Conservation (phyloP, 2,113 vertebrate species). For the Dasypus novemcinctus region DNA sequence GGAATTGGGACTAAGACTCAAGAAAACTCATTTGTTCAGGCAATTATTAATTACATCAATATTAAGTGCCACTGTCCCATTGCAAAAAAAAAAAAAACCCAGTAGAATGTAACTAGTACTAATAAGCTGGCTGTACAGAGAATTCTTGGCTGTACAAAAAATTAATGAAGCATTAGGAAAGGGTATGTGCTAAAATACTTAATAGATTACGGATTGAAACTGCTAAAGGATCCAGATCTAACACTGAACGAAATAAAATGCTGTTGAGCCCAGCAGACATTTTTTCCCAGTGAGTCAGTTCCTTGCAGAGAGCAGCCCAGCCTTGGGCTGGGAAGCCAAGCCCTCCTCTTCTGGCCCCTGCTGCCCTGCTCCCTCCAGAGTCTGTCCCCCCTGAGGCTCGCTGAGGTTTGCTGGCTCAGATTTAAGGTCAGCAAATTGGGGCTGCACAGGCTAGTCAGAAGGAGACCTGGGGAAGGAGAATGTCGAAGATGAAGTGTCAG, state of each 20-base stretch:
- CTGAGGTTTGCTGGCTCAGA: background rate
- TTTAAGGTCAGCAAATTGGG: background rate
- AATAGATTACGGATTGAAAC: slow-evolving; percentile 43
- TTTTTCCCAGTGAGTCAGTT: background rate
- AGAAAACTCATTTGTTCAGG: slow-evolving; percentile 74
- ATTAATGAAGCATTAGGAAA: slow-evolving; percentile 60
- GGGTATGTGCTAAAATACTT: slow-evolving; percentile 27
- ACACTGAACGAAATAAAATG: background rate
- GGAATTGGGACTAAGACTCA: slow-evolving; percentile 68
- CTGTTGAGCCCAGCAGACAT: background rate
- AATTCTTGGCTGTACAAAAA: slow-evolving; percentile 13
- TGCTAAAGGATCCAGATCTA: background rate
- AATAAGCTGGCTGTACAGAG: background rate
- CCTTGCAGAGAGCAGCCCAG: too few relatives aligned
- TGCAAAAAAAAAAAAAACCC: slow-evolving; percentile 51
- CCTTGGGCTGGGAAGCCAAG: background rate
- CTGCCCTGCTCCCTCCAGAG: background rate
- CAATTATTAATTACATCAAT: slow-evolving; percentile 76
- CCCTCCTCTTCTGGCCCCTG: background rate
- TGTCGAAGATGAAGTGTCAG: background rate
- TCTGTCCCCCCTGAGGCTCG: background rate
- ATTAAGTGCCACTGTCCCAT: slow-evolving; percentile 63
- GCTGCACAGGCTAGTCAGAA: background rate
- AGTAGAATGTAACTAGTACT: slow-evolving; percentile 60
- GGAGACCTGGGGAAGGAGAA: background rate